phyloP scores from a whole-genome alignment of 2,888 invertebrate species.

The Cosmia trapezina region DNA sequence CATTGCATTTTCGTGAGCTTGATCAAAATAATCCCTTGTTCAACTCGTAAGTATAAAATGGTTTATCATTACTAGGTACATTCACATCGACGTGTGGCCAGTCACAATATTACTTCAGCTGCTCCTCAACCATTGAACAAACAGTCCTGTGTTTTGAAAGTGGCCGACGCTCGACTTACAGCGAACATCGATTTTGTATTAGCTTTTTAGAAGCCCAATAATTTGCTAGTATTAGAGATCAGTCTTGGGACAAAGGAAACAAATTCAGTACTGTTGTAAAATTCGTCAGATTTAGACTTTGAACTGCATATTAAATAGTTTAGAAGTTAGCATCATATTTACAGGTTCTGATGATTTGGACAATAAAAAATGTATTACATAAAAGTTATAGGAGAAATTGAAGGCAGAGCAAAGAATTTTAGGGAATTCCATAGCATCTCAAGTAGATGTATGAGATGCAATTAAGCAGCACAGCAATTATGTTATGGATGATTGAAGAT shows the following conservation, averaged over 20 bases:
- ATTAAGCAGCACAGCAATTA: slow-evolving; percentile 42
- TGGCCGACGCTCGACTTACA: slow-evolving; percentile 67
- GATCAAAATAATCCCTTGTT: slow-evolving; percentile 88
- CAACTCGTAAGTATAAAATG: slow-evolving; percentile 73
- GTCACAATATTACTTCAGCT: slow-evolving; percentile 67
- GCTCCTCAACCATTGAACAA: slow-evolving; percentile 73
- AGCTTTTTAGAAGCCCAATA: slow-evolving; percentile 75
- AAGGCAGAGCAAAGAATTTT: slow-evolving; percentile 67
- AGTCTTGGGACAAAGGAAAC: slow-evolving; percentile 88
- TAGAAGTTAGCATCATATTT: slow-evolving; percentile 68
- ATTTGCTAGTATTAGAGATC: slow-evolving; percentile 82
- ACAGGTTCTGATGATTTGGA: slow-evolving; percentile 61
- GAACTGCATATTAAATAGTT: slow-evolving; percentile 67
- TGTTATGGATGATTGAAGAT: slow-evolving; percentile 37
- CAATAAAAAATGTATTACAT: slow-evolving; percentile 41
- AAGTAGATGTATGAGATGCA: slow-evolving; percentile 41
- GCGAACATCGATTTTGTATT: slow-evolving; percentile 64
- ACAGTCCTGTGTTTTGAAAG: slow-evolving; percentile 70
- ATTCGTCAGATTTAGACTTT: slow-evolving; percentile 72
- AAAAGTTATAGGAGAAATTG: slow-evolving; percentile 50
- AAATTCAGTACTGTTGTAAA: slow-evolving; percentile 76
- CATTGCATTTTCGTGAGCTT: slow-evolving; percentile 88
- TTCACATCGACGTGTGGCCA: slow-evolving; percentile 70
- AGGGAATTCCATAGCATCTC: slow-evolving; percentile 76
- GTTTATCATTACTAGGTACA: slow-evolving; percentile 71